A percentile compares a stretch with the other conserved stretches of the same genome.
These are phyloP conservation scores for Barypeithes pellucidus DNA, from an alignment of 2,888 invertebrate species.

Conservation along the genomic window DNA sequence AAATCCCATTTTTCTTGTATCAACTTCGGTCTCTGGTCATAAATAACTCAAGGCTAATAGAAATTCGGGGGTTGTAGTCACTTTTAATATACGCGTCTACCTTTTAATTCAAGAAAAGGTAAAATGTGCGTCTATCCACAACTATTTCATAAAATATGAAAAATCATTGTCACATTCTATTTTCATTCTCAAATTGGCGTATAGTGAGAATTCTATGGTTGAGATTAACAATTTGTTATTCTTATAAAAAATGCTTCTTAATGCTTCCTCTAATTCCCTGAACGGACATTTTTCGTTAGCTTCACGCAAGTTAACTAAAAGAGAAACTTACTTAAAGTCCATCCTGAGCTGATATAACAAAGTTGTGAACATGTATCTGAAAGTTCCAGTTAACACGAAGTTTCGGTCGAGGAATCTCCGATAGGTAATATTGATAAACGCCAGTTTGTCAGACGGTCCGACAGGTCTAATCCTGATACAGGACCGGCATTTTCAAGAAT, in stretches of 20 bases:
- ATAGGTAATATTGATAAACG: slow-evolving; percentile 28
- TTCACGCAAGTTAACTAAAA: background rate
- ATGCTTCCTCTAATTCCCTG: background rate
- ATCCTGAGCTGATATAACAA: slow-evolving; percentile 14
- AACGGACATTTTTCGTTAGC: background rate
- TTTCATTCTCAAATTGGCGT: too few relatives aligned
- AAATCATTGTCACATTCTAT: too few relatives aligned
- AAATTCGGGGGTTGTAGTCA: slow-evolving; percentile 1
- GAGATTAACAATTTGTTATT: too few relatives aligned
- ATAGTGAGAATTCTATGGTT: too few relatives aligned
- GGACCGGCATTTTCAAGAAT: background rate
- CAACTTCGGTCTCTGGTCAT: background rate
- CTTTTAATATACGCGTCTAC: slow-evolving; percentile 17
- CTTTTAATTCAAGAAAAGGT: slow-evolving; percentile 15
- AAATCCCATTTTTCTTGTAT: slow-evolving; percentile 5
- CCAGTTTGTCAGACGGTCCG: slow-evolving; percentile 17
- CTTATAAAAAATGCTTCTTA: background rate
- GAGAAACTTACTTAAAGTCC: slow-evolving; percentile 22
- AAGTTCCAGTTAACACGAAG: slow-evolving; percentile 22
- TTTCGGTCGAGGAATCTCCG: slow-evolving; percentile 14
- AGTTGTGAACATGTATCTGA: slow-evolving; percentile 11
- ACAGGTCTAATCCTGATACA: slow-evolving; percentile 17
- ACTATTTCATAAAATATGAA: too few relatives aligned
- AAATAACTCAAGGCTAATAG: slow-evolving; percentile 17
- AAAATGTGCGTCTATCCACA: background rate